Base-by-base conservation (phyloP, 2,797 vertebrate species). In the Megalops cyprinoides region DNA sequence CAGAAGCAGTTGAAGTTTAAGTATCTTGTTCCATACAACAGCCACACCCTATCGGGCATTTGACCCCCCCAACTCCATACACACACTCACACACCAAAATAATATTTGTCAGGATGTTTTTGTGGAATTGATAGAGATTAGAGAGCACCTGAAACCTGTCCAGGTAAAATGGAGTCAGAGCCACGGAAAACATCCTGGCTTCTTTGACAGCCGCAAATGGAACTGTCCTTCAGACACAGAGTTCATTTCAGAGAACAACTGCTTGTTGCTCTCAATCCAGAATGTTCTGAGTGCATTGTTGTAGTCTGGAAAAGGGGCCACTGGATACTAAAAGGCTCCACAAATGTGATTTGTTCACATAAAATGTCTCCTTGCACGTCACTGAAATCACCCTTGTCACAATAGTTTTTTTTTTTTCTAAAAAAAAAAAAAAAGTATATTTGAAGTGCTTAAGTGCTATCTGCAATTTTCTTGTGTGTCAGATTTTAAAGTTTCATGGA, bases 41-140 rank as follows among this genome's bases (percentile, higher is more conserved):
- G 25, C 6, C 18, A n/a, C 55, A n/a, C n/a, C n/a, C n/a, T n/a
- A n/a, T n/a, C n/a, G 4, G 46, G 46, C 4, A 48, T 4, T 4
- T 48, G 15, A 56, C 25, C 15, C 58, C 58, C 58, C 10, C 37
- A 74, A 9, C 39, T 12, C 28, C 60, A 39, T 48, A 55, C 25
- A 42, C 44, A 76, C 51, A n/a, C 42, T 56, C 28, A 76, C 48
- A 37, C 10, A 56, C 3, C 5, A 23, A 28, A 4, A 75, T 5
- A 75, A 67, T 37, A 34, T 39, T 67, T 67, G 62, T 67, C 39
- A 39, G 12, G 12, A 67, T 67, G 62, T 74, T 25, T 74, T 25
- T 20, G 25, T 25, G n/a, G 73, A 48, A 12, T 53, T 23, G 34
- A 48, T 37, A 20, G 49, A 28, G 46, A 49, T 49, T 31, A 53